Percentiles rank a stretch among this genome's conserved stretches.
Evolutionary conservation across 2,113 vertebrate species (phyloP).

Genomic region (Mugil cephalus): DNA sequence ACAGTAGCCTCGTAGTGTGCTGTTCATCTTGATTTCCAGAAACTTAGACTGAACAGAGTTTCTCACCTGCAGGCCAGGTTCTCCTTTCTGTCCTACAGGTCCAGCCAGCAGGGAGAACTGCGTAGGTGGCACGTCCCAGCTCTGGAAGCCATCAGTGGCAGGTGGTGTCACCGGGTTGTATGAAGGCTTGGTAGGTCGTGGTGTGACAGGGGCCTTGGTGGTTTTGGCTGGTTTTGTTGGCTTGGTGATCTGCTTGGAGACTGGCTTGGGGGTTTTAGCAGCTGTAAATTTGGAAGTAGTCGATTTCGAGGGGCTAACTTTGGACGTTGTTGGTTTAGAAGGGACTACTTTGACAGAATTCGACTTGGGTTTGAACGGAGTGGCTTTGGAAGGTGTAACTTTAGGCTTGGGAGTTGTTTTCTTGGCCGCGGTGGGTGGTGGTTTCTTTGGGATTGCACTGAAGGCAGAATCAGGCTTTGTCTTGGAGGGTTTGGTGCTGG

Average conservation of each 20-base stretch:
- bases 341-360: conserved; percentile 60
- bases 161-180: conserved; percentile 80
- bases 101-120: conserved; percentile 85
- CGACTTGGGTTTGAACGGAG: conserved; percentile 62
- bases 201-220: conserved; percentile 64
- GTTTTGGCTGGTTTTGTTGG: conserved; percentile 65
- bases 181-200: conserved; percentile 66
- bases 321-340: conserved; percentile 63
- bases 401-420: conserved; percentile 66
- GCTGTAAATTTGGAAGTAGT: conserved; percentile 61
- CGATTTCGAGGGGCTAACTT: conserved; percentile 67
- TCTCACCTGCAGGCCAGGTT: conserved; percentile 89
- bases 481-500: conserved; percentile 64
- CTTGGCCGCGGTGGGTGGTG: conserved; percentile 64
- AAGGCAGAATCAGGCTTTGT: conserved; percentile 50
- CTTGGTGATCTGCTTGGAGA: conserved; percentile 63
- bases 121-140: conserved; percentile 87
- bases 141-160: conserved; percentile 84
- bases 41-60: conserved; percentile 15
- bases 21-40: conserved; percentile 1
- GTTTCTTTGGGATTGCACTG: conserved; percentile 64
- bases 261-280: conserved; percentile 59
- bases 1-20: neutral
- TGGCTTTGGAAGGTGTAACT: conserved; percentile 69
- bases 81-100: conserved; percentile 90